A percentile compares a stretch with the other conserved stretches of the same genome.
phyloP scores from a whole-genome alignment of 2,113 vertebrate genomes.

The Periophthalmus modestus region DNA sequence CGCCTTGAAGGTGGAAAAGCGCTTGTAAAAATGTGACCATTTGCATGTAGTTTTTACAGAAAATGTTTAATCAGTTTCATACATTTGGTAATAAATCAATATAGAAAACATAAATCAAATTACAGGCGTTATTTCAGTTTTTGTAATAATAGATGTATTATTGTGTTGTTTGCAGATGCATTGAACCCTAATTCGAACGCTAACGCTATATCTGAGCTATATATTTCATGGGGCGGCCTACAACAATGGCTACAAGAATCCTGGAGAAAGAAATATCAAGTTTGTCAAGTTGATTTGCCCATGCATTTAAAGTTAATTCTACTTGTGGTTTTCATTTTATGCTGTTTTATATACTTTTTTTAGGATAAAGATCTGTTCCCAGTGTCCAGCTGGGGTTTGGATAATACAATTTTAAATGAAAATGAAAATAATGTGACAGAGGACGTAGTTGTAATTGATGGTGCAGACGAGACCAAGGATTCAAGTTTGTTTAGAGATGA shows the following conservation, averaged over 20 bases:
- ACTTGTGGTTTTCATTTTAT: background rate
- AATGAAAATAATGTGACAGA: constrained; percentile 2
- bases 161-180: constrained; percentile 17
- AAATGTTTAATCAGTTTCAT: background rate
- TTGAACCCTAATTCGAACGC: background rate
- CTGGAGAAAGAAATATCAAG: constrained; percentile 63
- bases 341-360: constrained; percentile 11
- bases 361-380: constrained; percentile 35
- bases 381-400: background rate
- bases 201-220: constrained; percentile 20
- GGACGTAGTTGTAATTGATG: background rate
- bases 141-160: background rate
- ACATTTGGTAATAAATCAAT: background rate
- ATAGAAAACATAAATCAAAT: background rate
- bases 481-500: background rate
- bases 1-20: too few relatives aligned
- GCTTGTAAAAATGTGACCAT: too few relatives aligned
- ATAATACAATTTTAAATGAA: constrained; percentile 2
- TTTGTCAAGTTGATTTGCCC: constrained; percentile 32
- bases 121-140: background rate
- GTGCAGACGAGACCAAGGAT: background rate
- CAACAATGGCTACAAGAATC: constrained; percentile 39
- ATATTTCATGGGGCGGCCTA: constrained; percentile 42
- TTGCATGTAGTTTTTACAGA: too few relatives aligned
- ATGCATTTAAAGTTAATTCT: background rate